These are phyloP conservation scores for Australoheros facetus DNA, from an alignment of 2,797 vertebrate genomes.

Conservation along the genomic window DNA sequence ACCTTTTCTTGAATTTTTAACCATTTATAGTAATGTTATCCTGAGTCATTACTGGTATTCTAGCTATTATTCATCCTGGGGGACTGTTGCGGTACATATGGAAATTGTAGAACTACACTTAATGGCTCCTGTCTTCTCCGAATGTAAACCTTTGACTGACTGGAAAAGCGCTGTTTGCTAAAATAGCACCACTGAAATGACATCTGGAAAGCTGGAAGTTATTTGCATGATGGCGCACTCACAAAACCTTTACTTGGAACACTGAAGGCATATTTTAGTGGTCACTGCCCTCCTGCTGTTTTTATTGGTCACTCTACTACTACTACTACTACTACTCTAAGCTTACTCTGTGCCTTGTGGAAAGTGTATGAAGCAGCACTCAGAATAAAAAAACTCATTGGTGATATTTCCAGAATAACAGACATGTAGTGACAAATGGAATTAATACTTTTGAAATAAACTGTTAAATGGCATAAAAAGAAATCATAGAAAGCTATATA, in stretches of 20 bases:
- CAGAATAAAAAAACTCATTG: not conserved
- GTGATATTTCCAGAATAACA: not conserved
- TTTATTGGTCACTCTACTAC: not conserved
- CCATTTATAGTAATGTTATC: conserved; percentile 45
- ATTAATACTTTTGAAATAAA: not conserved
- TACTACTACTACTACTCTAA: not conserved
- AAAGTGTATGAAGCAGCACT: conserved; percentile 3
- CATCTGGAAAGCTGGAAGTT: conserved; percentile 15
- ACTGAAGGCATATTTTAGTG: not conserved
- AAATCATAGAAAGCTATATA: not conserved
- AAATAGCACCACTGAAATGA: conserved; percentile 45
- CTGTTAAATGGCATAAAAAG: not conserved
- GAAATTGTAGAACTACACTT: conserved; percentile 46
- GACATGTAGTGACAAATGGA: not conserved
- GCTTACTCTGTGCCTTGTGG: not conserved
- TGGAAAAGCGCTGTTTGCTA: conserved; percentile 43
- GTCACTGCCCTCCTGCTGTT: not conserved
- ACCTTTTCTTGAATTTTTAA: conserved; percentile 34
- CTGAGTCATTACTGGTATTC: conserved; percentile 59
- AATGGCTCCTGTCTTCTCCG: conserved; percentile 61
- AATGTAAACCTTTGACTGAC: conserved; percentile 52
- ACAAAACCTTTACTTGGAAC: not conserved
- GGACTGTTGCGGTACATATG: conserved; percentile 41
- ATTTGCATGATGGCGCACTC: conserved; percentile 18
- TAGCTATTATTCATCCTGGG: conserved; percentile 55